Conservation (phyloP, 2,113 vertebrate species). For the Steatornis caripensis region DNA sequence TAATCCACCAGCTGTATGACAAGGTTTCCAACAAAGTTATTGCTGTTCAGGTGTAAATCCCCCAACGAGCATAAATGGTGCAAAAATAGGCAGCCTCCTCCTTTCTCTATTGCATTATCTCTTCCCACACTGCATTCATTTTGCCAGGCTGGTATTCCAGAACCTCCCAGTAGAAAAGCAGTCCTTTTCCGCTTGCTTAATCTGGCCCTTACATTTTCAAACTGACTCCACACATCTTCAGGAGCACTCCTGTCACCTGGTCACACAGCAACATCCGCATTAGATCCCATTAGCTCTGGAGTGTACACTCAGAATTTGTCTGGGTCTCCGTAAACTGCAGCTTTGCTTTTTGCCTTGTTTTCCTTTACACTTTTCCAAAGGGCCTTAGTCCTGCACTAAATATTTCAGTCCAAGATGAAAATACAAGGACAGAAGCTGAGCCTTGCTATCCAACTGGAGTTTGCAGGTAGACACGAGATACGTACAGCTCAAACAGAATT, state of each 20-base stretch:
- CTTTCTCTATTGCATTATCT: not conserved
- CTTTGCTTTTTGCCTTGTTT: not conserved
- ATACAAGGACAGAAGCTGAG: not conserved
- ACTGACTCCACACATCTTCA: not conserved
- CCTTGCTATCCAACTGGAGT: not conserved
- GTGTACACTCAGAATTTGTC: accelerated
- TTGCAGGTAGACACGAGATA: not conserved
- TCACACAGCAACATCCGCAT: not conserved
- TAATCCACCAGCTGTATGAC: not conserved
- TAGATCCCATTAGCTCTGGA: not conserved
- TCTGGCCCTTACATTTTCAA: not conserved
- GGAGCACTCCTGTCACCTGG: not conserved
- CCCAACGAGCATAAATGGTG: not conserved
- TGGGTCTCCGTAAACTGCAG: not conserved
- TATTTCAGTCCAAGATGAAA: not conserved
- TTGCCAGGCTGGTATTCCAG: not conserved
- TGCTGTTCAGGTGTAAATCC: not conserved
- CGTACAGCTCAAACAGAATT: not conserved
- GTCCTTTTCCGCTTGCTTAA: not conserved
- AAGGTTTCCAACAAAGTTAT: not conserved
- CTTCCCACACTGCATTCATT: not conserved
- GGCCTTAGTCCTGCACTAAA: not conserved
- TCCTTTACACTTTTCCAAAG: not conserved
- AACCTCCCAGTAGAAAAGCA: not conserved
- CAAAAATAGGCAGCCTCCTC: not conserved